Evolutionary conservation across 2,888 invertebrate species (phyloP).

Genomic region (Willowsia nigromaculata): DNA sequence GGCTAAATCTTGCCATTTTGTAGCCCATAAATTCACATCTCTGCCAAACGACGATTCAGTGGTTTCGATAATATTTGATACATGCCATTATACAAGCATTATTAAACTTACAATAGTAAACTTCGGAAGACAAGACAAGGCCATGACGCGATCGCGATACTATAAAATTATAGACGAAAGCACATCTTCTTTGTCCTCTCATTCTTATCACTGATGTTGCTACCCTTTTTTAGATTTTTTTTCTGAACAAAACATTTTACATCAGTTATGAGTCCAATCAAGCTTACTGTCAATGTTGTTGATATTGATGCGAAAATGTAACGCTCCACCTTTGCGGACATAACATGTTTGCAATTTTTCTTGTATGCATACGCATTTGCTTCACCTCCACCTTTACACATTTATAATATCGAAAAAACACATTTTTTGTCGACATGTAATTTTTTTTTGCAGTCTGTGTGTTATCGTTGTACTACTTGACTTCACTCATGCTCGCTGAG

Average conservation of each 20-base stretch:
- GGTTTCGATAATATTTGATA: no score
- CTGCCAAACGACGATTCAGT: neutral
- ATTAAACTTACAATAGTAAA: no score
- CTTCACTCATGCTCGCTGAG: neutral
- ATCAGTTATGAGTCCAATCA: no score
- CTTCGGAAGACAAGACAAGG: no score
- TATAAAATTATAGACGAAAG: neutral
- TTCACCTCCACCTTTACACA: neutral
- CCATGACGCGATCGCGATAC: no score
- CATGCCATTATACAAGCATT: neutral
- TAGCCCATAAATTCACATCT: neutral
- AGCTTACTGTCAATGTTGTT: neutral
- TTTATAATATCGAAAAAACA: neutral
- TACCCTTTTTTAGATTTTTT: neutral
- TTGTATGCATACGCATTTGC: neutral
- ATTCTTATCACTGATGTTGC: neutral
- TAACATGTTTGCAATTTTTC: neutral
- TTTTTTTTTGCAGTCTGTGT: neutral
- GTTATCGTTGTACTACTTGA: neutral
- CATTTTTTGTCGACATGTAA: neutral
- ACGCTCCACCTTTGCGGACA: slow-evolving; percentile 4
- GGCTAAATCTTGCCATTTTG: neutral
- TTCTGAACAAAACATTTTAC: slow-evolving; percentile 1
- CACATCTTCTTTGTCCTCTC: slow-evolving; percentile 27
- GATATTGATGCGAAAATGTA: neutral